phyloP scores from a whole-genome alignment of 1,140 invertebrate genomes.

The Armadillidium nasatum region DNA sequence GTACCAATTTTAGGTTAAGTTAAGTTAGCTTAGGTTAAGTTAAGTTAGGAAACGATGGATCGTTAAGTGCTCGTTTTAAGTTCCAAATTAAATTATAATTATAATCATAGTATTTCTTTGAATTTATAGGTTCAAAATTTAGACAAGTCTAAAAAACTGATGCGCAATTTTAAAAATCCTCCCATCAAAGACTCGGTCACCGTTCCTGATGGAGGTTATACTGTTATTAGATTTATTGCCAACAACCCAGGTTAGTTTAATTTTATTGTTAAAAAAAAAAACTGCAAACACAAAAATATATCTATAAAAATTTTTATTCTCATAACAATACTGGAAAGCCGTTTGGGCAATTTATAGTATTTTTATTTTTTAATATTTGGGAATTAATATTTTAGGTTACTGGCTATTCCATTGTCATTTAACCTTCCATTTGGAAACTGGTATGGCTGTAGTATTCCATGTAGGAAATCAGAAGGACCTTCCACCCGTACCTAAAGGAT shows the following conservation, averaged over 20 bases:
- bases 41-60: too few relatives aligned
- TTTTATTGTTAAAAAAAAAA: too few relatives aligned
- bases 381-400: constrained; percentile 57
- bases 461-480: constrained; percentile 55
- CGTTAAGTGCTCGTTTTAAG: too few relatives aligned
- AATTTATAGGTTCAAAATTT: constrained; percentile 31
- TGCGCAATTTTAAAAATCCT: constrained; percentile 66
- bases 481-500: constrained; percentile 48
- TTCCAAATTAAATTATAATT: too few relatives aligned
- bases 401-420: constrained; percentile 91
- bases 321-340: too few relatives aligned
- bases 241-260: constrained; percentile 68
- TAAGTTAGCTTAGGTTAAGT: too few relatives aligned
- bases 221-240: constrained; percentile 81
- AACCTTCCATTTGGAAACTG: constrained; percentile 81
- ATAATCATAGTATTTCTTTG: too few relatives aligned
- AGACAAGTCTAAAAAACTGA: constrained; percentile 58
- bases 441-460: constrained; percentile 82
- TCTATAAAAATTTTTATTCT: too few relatives aligned
- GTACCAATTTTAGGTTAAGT: too few relatives aligned
- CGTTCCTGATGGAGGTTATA: constrained; percentile 85
- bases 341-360: too few relatives aligned
- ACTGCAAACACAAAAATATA: too few relatives aligned
- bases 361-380: too few relatives aligned
- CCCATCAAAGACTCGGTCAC: constrained; percentile 85